These are phyloP conservation scores for Epirrhoe alternata DNA, from an alignment of 2,888 invertebrate species.

Conservation along the genomic window DNA sequence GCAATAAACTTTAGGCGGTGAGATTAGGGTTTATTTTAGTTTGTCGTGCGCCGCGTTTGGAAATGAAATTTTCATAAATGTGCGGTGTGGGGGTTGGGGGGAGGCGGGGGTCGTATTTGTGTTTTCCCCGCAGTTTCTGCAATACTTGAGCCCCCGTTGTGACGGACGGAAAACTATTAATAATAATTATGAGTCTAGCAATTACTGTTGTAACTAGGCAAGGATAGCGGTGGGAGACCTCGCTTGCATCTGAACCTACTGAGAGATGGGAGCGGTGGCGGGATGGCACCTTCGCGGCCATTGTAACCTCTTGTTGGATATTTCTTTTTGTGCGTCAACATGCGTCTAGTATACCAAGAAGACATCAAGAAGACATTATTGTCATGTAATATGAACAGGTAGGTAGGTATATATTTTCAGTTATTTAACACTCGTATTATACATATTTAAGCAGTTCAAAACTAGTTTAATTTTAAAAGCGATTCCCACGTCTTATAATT, in stretches of 20 bases:
- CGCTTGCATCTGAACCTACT: neutral
- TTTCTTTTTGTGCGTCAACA: too few species aligned
- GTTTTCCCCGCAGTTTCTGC: constrained; percentile 72
- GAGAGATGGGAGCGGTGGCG: neutral
- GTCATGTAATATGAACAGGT: too few species aligned
- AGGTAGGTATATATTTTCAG: too few species aligned
- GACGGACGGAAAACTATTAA: constrained; percentile 73
- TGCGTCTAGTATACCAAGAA: too few species aligned
- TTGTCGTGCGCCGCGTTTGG: constrained; percentile 65
- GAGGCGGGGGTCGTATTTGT: constrained; percentile 66
- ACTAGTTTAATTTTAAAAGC: too few species aligned
- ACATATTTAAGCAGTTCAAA: too few species aligned
- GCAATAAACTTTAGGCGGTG: constrained; percentile 69
- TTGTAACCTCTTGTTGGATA: too few species aligned
- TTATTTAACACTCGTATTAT: too few species aligned
- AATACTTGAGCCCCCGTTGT: constrained; percentile 67
- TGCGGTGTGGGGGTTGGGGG: constrained; percentile 45
- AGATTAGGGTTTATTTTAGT: constrained; percentile 75
- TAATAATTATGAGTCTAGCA: constrained; percentile 66
- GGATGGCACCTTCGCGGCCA: neutral
- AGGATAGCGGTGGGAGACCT: constrained; percentile 10
- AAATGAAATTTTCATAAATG: constrained; percentile 84
- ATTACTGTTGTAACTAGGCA: constrained; percentile 33
- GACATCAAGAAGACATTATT: too few species aligned
- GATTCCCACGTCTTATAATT: too few species aligned